A percentile compares a stretch with the other conserved stretches of the same genome.
Conservation (phyloP, 2,888 invertebrate genomes). For the Cephus rjabovi region DNA sequence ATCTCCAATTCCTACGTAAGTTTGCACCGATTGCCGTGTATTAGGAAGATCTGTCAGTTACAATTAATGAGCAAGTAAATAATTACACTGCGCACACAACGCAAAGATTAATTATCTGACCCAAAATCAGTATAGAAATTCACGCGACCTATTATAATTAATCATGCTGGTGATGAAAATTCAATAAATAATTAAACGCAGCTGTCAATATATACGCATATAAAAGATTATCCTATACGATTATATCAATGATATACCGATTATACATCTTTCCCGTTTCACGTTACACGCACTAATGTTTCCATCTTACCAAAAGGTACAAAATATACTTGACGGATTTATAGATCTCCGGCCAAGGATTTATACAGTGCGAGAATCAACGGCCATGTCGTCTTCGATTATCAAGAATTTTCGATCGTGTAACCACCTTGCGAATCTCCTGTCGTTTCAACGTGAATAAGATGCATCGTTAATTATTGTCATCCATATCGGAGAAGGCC, state of each 20-base stretch:
- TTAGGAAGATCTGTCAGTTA: background rate
- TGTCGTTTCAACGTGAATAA: background rate
- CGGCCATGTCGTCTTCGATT: background rate
- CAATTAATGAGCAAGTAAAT: background rate
- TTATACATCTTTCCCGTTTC: background rate
- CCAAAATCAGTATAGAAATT: background rate
- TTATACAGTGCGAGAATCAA: background rate
- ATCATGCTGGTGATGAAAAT: background rate
- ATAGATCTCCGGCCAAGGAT: background rate
- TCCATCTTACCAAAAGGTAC: background rate
- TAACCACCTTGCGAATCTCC: background rate
- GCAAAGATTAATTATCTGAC: background rate
- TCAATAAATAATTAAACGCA: background rate
- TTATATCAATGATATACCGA: background rate
- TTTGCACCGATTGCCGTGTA: slow-evolving; percentile 21
- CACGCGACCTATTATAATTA: background rate
- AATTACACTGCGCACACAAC: background rate
- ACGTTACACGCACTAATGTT: background rate
- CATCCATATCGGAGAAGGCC: background rate
- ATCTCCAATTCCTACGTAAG: slow-evolving; percentile 55
- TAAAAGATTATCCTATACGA: background rate
- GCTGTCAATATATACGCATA: background rate
- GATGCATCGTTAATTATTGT: background rate
- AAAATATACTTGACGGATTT: background rate
- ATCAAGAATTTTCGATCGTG: background rate